phyloP scores from a whole-genome alignment of 2,797 vertebrate genomes.

The Sarcoramphus papa region DNA sequence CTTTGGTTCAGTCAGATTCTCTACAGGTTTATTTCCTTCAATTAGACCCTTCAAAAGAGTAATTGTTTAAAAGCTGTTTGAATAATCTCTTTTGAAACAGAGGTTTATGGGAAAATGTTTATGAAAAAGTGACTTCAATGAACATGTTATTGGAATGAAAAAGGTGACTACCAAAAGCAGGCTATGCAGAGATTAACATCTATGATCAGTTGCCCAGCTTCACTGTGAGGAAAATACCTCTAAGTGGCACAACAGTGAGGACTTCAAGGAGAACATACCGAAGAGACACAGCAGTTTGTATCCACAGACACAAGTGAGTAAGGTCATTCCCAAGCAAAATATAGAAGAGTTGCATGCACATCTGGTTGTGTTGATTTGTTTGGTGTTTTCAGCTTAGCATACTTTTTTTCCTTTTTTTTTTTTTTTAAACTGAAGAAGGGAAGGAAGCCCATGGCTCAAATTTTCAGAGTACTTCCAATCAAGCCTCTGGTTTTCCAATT shows the following conservation, averaged over 20 bases:
- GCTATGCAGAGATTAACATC: constrained; percentile 37
- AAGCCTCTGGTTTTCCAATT: neutral
- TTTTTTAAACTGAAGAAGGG: neutral
- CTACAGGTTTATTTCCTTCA: constrained; percentile 80
- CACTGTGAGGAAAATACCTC: neutral
- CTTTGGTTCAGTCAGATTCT: constrained; percentile 70
- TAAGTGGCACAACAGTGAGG: neutral
- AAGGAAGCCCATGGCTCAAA: neutral
- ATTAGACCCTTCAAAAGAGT: constrained; percentile 67
- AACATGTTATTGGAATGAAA: constrained; percentile 63
- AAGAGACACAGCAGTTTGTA: neutral
- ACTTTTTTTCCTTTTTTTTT: fast-evolving
- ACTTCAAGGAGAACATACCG: neutral
- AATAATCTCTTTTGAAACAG: constrained; percentile 67
- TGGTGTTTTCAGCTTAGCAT: neutral
- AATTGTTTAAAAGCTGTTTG: constrained; percentile 72
- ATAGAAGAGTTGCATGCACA: neutral
- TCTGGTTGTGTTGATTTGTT: neutral
- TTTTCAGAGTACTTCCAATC: neutral
- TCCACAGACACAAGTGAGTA: neutral
- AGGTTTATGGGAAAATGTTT: constrained; percentile 47
- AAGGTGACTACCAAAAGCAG: constrained; percentile 60
- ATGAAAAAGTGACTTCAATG: constrained; percentile 64
- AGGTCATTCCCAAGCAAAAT: neutral
- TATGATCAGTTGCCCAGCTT: constrained; percentile 21